Base-by-base conservation (phyloP, 2,113 vertebrate genomes). In the Antigone vipio region DNA sequence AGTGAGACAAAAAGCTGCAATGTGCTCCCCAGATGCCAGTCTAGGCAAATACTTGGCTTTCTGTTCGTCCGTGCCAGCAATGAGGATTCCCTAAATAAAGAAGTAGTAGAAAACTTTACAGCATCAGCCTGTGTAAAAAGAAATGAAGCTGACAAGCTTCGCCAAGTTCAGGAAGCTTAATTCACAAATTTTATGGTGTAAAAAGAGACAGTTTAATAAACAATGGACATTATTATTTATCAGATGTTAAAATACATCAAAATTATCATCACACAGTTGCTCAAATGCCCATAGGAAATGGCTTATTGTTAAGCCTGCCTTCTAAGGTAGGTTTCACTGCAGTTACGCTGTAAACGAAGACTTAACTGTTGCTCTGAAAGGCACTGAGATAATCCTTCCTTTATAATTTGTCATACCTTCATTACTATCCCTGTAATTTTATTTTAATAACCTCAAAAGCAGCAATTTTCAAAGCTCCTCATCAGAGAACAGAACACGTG, bases 1-100 rank as follows among this genome's bases (percentile, higher is more conserved):
- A 1, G 99, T 99, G 69, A 99, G 98, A 81, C 99, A 99, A 97
- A 99, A 99, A 32, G 99, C 99, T 27, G 99, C 99, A 3, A 99
- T 88, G 88, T 99, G 98, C 84, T 99, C 99, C 87, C 99, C 99
- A 3, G 99, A 98, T 0, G 99, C 98, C 96, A 99, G 96, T 50
- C 96, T 98, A 21, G 99, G 99, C 66, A 99, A 98, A 96, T 99
- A 99, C 81, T 98, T 99, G 34, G 98, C 95, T 89, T 99, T 99
- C 98, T 99, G 99, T 35, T 99, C 98, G n/a, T 99, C 99, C 11
- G 63, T 99, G 68, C 99, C 99, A 22, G 98, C 98, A 32, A 99
- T 98, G 68, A 99, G 97, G 93, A 99, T 99, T 5, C 99, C 99
- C 99, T 99, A 89, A 78, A 97, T 12, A 93, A 93, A 92, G 68